phyloP scores from a whole-genome alignment of 2,797 vertebrate species.

The Thaleichthys pacificus region DNA sequence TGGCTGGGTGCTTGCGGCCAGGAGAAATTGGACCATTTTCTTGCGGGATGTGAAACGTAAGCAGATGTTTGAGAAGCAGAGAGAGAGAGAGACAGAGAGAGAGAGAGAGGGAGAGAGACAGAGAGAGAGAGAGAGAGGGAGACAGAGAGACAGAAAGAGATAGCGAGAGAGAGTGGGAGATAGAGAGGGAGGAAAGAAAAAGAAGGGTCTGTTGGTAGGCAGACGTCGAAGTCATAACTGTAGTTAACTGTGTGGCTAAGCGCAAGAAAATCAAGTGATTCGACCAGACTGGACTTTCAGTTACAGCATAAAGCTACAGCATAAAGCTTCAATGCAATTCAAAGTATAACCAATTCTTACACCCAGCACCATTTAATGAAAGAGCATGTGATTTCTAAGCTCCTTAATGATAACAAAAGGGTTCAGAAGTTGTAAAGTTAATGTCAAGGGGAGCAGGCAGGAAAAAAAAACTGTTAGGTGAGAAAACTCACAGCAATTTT shows the following conservation, averaged over 20 bases:
- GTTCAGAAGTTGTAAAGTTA: conserved; percentile 42
- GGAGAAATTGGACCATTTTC: conserved; percentile 65
- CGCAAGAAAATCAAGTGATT: conserved; percentile 40
- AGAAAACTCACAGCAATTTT: conserved; percentile 54
- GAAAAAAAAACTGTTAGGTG: conserved; percentile 49
- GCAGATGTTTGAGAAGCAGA: conserved; percentile 63
- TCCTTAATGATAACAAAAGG: conserved; percentile 52
- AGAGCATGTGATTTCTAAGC: conserved; percentile 40
- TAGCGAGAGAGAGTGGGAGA: too few relatives aligned
- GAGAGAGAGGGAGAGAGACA: conserved; percentile 26
- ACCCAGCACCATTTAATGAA: conserved; percentile 19
- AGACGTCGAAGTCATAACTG: conserved; percentile 59
- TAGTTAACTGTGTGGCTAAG: conserved; percentile 62
- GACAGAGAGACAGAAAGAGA: conserved; percentile 31
- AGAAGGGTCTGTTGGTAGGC: conserved; percentile 18
- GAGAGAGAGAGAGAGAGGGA: conserved; percentile 25
- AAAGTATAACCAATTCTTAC: conserved; percentile 25
- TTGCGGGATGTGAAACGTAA: conserved; percentile 71
- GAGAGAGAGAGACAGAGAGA: conserved; percentile 21
- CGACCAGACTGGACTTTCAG: conserved; percentile 66
- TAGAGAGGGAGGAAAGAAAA: not conserved
- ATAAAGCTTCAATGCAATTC: conserved; percentile 23
- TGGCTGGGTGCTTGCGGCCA: conserved; percentile 64
- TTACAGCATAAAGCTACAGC: conserved; percentile 53
- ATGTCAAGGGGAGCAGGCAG: conserved; percentile 46